Conservation (phyloP, 2,888 invertebrate genomes). For the Spatulosminthurus flaviceps region DNA sequence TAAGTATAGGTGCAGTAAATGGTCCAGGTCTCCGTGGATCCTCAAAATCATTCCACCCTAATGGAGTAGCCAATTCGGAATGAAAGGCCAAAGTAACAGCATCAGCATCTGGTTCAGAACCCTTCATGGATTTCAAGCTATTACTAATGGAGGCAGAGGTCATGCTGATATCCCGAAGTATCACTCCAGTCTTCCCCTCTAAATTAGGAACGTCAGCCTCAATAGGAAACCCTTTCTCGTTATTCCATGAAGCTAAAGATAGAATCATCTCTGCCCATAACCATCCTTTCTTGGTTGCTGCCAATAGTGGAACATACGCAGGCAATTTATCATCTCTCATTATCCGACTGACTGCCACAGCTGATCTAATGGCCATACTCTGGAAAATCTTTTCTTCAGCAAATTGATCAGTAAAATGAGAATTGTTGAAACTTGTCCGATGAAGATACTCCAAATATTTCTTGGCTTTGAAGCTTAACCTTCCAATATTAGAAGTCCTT, state of each 20-base stretch:
- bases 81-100: conserved; percentile 61
- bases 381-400: conserved; percentile 55
- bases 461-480: conserved; percentile 57
- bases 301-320: conserved; percentile 56
- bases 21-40: conserved; percentile 60
- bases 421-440: conserved; percentile 54
- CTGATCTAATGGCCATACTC: conserved; percentile 58
- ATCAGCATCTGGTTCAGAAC: conserved; percentile 47
- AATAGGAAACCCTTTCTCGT: conserved; percentile 56
- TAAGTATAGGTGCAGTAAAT: conserved; percentile 57
- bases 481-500: conserved; percentile 60
- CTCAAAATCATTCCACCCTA: conserved; percentile 62
- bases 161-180: conserved; percentile 37
- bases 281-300: conserved; percentile 61
- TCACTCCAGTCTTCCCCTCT: neutral
- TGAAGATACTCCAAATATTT: conserved; percentile 57
- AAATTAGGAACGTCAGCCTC: conserved; percentile 49
- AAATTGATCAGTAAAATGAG: conserved; percentile 60
- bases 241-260: conserved; percentile 60
- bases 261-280: conserved; percentile 62
- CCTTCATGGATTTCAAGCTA: conserved; percentile 30
- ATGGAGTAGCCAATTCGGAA: conserved; percentile 58
- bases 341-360: conserved; percentile 61
- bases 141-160: neutral
- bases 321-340: conserved; percentile 58